Conservation (phyloP, 2,113 vertebrate species). For the Bos indicus region DNA sequence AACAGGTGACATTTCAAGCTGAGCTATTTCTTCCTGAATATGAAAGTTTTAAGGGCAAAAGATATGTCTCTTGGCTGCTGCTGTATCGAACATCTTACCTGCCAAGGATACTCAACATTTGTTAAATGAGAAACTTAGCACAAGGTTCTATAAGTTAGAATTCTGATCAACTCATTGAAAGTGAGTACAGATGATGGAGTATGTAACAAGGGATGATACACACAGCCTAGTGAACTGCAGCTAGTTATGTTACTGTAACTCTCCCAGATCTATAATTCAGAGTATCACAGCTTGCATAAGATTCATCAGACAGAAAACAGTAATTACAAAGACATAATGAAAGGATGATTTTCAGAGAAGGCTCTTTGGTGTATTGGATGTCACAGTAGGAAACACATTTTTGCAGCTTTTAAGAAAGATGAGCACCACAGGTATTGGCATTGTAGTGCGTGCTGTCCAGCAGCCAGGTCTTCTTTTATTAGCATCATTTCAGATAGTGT, state of each 20-base stretch:
- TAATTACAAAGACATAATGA: constrained; percentile 52
- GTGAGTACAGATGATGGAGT: neutral
- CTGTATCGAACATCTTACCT: neutral
- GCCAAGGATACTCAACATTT: neutral
- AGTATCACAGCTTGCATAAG: constrained; percentile 27
- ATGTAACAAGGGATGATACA: rapidly evolving
- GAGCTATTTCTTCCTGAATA: neutral
- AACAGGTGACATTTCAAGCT: neutral
- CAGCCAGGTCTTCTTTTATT: neutral
- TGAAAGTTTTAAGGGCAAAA: neutral
- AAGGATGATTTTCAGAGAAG: constrained; percentile 37
- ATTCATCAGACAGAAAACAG: constrained; percentile 35
- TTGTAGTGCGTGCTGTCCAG: neutral
- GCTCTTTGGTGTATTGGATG: neutral
- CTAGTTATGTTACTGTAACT: neutral
- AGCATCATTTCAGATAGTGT: neutral
- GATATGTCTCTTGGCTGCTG: neutral
- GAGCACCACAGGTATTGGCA: neutral
- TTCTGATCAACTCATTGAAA: neutral
- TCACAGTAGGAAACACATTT: constrained; percentile 32
- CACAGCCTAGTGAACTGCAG: neutral
- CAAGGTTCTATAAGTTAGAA: neutral
- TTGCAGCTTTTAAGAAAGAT: constrained; percentile 37
- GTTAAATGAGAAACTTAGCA: neutral
- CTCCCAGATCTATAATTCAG: constrained; percentile 34